A percentile compares a stretch with the other conserved stretches of the same genome.
Evolutionary conservation across 2,888 invertebrate genomes (phyloP).

Genomic region (Sabellastarte sp.): DNA sequence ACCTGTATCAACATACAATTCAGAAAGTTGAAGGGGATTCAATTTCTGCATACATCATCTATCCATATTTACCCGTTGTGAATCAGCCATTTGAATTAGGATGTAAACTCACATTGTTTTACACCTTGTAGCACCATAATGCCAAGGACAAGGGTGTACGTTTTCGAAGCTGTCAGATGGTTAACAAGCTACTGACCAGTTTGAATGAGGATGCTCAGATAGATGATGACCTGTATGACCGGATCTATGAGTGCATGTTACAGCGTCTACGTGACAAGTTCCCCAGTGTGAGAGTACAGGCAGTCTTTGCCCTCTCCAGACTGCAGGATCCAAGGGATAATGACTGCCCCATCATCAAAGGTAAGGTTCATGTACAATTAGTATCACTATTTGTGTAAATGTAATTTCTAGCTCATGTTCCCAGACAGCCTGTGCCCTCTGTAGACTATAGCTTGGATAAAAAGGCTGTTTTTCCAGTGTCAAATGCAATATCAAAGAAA

Average conservation of each 20-base stretch:
- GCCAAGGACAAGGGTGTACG: slow-evolving; percentile 66
- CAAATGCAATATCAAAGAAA: too few species aligned
- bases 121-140: slow-evolving; percentile 41
- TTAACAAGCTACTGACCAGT: slow-evolving; percentile 73
- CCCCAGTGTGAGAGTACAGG: slow-evolving; percentile 75
- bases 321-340: slow-evolving; percentile 77
- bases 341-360: slow-evolving; percentile 73
- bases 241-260: slow-evolving; percentile 71
- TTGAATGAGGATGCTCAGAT: slow-evolving; percentile 76
- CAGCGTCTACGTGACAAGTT: slow-evolving; percentile 70
- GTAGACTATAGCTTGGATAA: too few species aligned
- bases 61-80: too few species aligned
- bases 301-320: slow-evolving; percentile 75
- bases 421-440: too few species aligned
- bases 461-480: too few species aligned
- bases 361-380: too few species aligned
- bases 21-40: too few species aligned
- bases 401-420: too few species aligned
- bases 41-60: too few species aligned
- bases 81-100: too few species aligned
- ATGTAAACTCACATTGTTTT: not conserved
- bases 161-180: slow-evolving; percentile 75
- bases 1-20: too few species aligned
- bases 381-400: too few species aligned
- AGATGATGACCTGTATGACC: slow-evolving; percentile 75